These are phyloP conservation scores for Drosophila nigrodunni DNA, from an alignment of 1,140 invertebrate genomes.

Conservation along the genomic window DNA sequence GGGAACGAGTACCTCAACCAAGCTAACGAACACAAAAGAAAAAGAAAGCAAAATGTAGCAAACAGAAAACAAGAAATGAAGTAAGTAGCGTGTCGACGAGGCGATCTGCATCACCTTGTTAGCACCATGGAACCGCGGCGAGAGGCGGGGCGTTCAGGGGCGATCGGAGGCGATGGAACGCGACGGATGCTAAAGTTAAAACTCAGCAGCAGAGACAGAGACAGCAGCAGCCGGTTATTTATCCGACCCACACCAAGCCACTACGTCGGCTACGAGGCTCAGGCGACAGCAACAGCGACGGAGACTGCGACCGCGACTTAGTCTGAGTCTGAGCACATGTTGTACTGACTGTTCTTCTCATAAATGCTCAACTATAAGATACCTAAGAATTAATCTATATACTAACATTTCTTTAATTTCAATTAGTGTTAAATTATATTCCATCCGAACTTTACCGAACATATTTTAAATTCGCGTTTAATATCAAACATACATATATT, in stretches of 20 bases:
- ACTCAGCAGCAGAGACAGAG: conserved; percentile 15
- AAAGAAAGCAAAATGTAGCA: conserved; percentile 62
- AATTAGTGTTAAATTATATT: too few species aligned
- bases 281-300: too few species aligned
- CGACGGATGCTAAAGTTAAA: conserved; percentile 35
- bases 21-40: conserved; percentile 48
- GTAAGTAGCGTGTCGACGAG: conserved; percentile 73
- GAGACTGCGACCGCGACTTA: too few species aligned
- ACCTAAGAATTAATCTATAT: not conserved
- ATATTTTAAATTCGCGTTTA: too few species aligned
- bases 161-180: conserved; percentile 14
- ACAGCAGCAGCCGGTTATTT: conserved; percentile 66
- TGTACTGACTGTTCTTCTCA: not conserved
- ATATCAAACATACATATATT: too few species aligned
- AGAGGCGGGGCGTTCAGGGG: too few species aligned
- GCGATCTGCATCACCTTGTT: conserved; percentile 78
- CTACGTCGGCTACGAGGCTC: conserved; percentile 10
- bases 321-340: conserved; percentile 22
- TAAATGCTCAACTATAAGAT: not conserved
- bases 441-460: too few species aligned
- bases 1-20: conserved; percentile 5
- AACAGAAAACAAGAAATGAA: conserved; percentile 61
- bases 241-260: conserved; percentile 33
- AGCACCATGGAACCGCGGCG: conserved; percentile 57
- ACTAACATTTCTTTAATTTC: too few species aligned